phyloP scores from a whole-genome alignment of 2,113 vertebrate species.

The Lampris megalopsis region DNA sequence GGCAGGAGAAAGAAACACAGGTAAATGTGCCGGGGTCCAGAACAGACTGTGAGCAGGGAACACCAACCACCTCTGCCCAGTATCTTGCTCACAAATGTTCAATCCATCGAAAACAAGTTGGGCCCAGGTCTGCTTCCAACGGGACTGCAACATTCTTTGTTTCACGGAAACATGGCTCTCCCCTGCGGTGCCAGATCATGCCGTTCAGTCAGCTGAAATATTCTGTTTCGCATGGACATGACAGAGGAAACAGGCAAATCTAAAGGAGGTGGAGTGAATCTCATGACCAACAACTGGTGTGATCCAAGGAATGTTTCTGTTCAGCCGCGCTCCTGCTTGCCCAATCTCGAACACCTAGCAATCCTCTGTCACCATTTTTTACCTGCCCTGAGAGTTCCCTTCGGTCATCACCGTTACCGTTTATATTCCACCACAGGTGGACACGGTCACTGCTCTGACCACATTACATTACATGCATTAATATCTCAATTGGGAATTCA shows the following conservation, averaged over 20 bases:
- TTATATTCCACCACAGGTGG: neutral
- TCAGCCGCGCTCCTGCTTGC: neutral
- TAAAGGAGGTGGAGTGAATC: neutral
- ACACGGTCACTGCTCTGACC: neutral
- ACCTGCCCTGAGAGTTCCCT: constrained; percentile 9
- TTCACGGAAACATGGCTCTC: constrained; percentile 15
- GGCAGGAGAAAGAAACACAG: neutral
- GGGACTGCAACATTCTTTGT: neutral
- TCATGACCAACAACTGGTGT: constrained; percentile 6
- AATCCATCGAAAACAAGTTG: constrained; percentile 2
- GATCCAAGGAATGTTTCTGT: neutral
- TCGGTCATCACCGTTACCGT: no score
- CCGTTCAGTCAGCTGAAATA: neutral
- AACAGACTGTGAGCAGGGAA: no score
- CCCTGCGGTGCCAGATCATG: neutral
- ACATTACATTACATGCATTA: neutral
- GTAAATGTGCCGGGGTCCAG: neutral
- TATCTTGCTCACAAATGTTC: no score
- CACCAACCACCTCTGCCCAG: no score
- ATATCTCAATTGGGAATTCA: no score
- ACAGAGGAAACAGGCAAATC: neutral
- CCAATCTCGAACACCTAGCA: neutral
- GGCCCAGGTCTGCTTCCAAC: neutral
- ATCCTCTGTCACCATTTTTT: constrained; percentile 1
- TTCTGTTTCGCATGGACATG: neutral